Base-by-base conservation (phyloP, 2,113 vertebrate species). In the Castor canadensis region DNA sequence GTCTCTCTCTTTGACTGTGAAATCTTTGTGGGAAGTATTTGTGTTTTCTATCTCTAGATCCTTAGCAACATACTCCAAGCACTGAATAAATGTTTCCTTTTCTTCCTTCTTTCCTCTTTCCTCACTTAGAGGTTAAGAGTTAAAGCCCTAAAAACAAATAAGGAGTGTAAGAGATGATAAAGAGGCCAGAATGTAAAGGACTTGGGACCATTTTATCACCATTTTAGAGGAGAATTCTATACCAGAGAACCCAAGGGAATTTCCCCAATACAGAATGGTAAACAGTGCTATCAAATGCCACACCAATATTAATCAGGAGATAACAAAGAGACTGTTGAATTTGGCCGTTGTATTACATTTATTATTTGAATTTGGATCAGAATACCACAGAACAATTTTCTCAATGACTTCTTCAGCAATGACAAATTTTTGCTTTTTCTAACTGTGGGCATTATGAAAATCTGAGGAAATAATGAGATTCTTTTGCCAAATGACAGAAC, bases 361-460 rank as follows among this genome's bases (percentile, higher is more conserved):
- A 86, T 79, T 89, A 91, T 72, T 69, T 76, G 47, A 96, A 84
- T 89, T 94, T 58, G 71, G n/a, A 56, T 91, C 4, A 94, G 93
- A 96, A 66, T 56, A 62, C 16, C 47, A 22, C 30, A 81, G 60
- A 84, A 94, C 75, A 43, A 69, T 72, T 89, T 96, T 73, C 17
- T 47, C 35, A 72, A 2, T 80, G 54, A 91, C 24, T 62, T 87
- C 40, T 73, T 69, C 52, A 88, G 43, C 40, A 45, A 35, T 66
- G 32, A 87, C 32, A 64, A 64, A 56, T 62, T 24, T 83, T 91
- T 76, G 45, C 66, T 5, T 95, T 95, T 87, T 35, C 38, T 73
- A 24, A 49, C 64, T 43, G 19, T 87, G n/a, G 84, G 43, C 7
- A 92, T 92, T 77, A 80, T 26, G 20, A 85, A 79, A 22, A 86